Evolutionary conservation across 2,888 invertebrate genomes (phyloP), one percentile per base, ranked within the genome.

Genomic region (Brachycybe producta): DNA sequence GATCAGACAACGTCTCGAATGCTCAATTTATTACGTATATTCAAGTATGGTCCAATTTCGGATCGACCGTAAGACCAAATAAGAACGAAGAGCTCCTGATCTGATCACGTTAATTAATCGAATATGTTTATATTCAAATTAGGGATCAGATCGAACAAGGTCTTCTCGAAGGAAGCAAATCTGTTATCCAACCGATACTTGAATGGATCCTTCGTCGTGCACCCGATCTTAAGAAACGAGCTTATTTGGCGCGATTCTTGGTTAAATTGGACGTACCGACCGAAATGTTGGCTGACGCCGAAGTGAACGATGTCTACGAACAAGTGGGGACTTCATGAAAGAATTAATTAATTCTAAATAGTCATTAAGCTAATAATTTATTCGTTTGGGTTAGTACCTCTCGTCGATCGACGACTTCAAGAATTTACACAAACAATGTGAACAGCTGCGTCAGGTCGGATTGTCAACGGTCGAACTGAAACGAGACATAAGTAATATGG

Each of bases 401-500:
- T 75, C 74, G 55, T 67, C 82, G 42, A 83, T 87, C 56, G 80
- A 82, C 49, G 80, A 82, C 60, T 90, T 90, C 68, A 87, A 86
- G 65, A 75, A 75, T 21, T 73, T 78, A 0, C 86, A 87, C 65
- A 82, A 79, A 62, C 75, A 79, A 58, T 75, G 77, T 34, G 77
- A 82, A 58, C 64, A 73, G 43, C 67, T 80, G 47, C 74, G 75
- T 57, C 75, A 65, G 27, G 70, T 73, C 44, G 75, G 75, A 26
- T 78, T 80, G 61, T 77, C 81, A n/a, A 74, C 77, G 1, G 73
- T 77, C 2, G 90, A 90, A 69, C 77, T 91, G 52, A 79, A 84
- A 58, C 78, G 80, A 57, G 90, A 90, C 64, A 79, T 88, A 46
- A 78, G 80, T 58, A 80, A 84, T 55, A 87, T 88, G 84, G 84